These are phyloP conservation scores for Salvelinus alpinus DNA, from an alignment of 2,113 vertebrate species.

Conservation along the genomic window DNA sequence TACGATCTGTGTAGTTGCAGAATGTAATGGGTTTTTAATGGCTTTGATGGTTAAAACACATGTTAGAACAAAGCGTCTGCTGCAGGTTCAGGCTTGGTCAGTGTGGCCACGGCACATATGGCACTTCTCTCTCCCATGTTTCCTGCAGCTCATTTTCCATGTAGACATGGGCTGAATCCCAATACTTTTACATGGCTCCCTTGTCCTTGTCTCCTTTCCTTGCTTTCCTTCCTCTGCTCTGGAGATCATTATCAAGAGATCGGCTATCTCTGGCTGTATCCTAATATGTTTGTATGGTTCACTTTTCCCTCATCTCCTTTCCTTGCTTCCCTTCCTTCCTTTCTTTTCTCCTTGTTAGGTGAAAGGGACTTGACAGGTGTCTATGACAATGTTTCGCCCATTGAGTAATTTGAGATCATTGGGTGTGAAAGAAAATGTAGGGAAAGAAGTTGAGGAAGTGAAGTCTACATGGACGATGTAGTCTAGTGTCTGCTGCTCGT, in stretches of 20 bases:
- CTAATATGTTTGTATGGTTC: neutral
- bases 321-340: too few species aligned
- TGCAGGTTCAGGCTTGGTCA: slow-evolving; percentile 48
- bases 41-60: slow-evolving; percentile 62
- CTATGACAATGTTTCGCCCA: too few species aligned
- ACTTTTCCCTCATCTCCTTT: neutral
- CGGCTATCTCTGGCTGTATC: neutral
- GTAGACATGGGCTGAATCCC: slow-evolving; percentile 9
- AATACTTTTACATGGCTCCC: neutral
- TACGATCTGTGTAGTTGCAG: slow-evolving; percentile 56
- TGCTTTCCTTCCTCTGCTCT: too few species aligned
- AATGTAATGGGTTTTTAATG: slow-evolving; percentile 65
- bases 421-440: too few species aligned
- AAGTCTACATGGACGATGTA: too few species aligned
- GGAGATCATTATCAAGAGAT: too few species aligned
- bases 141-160: neutral
- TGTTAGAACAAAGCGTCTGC: slow-evolving; percentile 45
- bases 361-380: too few species aligned
- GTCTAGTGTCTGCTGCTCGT: too few species aligned
- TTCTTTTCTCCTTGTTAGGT: too few species aligned
- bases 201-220: neutral
- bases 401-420: too few species aligned
- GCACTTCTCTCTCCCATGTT: slow-evolving; percentile 21
- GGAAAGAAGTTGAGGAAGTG: too few species aligned
- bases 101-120: slow-evolving; percentile 45